These are phyloP conservation scores for Darevskia mixta DNA, from an alignment of 2,797 vertebrate species.

Conservation along the genomic window DNA sequence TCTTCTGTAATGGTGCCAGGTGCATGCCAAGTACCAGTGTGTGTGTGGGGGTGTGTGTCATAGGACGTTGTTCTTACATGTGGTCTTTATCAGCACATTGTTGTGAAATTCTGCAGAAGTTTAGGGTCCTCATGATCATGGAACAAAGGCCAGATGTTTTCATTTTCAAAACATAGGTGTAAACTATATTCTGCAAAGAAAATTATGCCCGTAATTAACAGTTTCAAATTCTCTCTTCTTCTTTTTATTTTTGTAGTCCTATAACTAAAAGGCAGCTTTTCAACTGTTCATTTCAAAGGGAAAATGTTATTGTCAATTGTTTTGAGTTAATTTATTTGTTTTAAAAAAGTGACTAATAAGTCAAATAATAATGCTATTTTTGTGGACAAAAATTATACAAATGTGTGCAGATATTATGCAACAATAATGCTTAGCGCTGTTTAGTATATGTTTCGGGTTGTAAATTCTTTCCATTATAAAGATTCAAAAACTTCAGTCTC, in stretches of 20 bases:
- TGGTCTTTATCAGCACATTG: neutral
- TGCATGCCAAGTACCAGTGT: too few relatives aligned
- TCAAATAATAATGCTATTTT: constrained; percentile 22
- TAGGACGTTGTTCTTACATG: neutral
- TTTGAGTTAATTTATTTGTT: too few relatives aligned
- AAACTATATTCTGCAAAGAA: constrained; percentile 23
- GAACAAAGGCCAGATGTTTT: neutral
- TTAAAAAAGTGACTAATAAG: too few relatives aligned
- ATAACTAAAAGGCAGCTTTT: constrained; percentile 27
- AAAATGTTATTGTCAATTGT: neutral
- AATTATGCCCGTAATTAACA: constrained; percentile 28
- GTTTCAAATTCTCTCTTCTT: constrained; percentile 26
- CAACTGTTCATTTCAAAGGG: neutral
- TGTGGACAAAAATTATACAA: constrained; percentile 43
- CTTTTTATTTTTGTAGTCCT: neutral
- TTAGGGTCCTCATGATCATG: neutral
- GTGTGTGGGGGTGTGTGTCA: too few relatives aligned
- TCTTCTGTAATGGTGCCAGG: too few relatives aligned
- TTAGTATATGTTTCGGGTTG: constrained; percentile 52
- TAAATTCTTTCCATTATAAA: constrained; percentile 47
- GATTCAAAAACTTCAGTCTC: constrained; percentile 43
- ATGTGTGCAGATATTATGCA: constrained; percentile 43
- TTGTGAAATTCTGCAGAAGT: neutral
- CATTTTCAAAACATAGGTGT: constrained; percentile 18
- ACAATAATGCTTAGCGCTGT: constrained; percentile 50